Base-by-base conservation (phyloP, 1,140 invertebrate genomes). In the Trichomalopsis sarcophagae region DNA sequence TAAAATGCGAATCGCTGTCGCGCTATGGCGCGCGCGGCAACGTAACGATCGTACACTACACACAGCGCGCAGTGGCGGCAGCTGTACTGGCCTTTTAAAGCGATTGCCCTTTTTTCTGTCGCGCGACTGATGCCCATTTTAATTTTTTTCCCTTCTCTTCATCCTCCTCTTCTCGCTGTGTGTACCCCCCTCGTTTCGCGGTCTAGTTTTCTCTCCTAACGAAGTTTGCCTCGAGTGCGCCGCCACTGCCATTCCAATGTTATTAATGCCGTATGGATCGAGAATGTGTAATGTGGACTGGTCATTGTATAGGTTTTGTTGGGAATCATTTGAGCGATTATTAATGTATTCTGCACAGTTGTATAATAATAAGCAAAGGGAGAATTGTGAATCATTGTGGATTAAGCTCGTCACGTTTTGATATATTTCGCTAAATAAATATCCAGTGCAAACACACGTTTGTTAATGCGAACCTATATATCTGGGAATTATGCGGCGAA, bases 71-170 rank as follows among this genome's bases (percentile, higher is more conserved):
- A n/a, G 33, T 55, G 33, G 47, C 50, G 30, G 10, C 62, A 80
- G 55, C 55, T 62, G 55, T n/a, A 55, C 17, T 62, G 44, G 80
- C 75, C 82, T 84, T 84, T 78, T 84, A 84, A 85, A 74, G 79
- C 84, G 84, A 82, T 69, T 85, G 78, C 87, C 75, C 83, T 80
- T 74, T 68, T 84, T 84, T 85, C 84, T 87, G 87, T 87, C 84
- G 83, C 87, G 86, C 79, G 87, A 85, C 69, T 23, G 2, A 62
- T 55, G 69, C 73, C 62, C 33, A 23, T 47, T 83, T 77, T 77
- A 14, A 66, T 84, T 84, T 82, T 69, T 27, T 44, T 50, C 62
- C 50, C 2, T n/a, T 44, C 69, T 84, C n/a, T n/a, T n/a, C n/a
- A n/a, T n/a, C 69, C 62, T 17, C n/a, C 62, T 66, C 66, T 27